Conservation (phyloP, 53 echinoderm and acorn worm species). For the Antedon mediterranea region DNA sequence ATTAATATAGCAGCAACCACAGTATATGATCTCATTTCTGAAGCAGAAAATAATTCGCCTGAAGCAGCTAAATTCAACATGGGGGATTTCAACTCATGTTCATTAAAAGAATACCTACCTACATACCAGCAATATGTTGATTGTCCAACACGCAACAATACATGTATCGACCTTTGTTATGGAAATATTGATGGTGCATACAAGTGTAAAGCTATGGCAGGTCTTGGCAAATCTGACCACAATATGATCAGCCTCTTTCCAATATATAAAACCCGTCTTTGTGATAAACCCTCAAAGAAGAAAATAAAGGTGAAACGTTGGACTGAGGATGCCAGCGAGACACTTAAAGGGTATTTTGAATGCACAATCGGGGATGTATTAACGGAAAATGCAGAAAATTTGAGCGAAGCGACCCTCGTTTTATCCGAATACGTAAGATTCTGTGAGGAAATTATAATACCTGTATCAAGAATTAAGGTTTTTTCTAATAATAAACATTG, state of each 20-base stretch:
- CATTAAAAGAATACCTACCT: not conserved
- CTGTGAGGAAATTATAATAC: conserved; percentile 13
- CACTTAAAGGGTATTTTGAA: conserved; percentile 6
- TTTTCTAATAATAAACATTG: conserved; percentile 1
- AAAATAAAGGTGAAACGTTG: conserved; percentile 4
- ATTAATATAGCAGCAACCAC: not conserved
- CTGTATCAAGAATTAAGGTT: not conserved
- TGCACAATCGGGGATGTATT: conserved; percentile 17
- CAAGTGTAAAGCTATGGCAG: not conserved
- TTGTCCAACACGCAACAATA: not conserved
- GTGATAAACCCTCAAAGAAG: not conserved
- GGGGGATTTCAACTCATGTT: not conserved
- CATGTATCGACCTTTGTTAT: conserved; percentile 16
- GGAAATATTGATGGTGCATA: conserved; percentile 4
- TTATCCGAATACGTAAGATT: conserved; percentile 11
- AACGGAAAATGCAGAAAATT: not conserved
- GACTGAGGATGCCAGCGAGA: conserved; percentile 7
- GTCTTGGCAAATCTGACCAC: conserved; percentile 10
- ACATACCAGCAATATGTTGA: not conserved
- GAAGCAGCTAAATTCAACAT: not conserved
- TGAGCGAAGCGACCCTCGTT: not conserved
- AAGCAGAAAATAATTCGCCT: not conserved
- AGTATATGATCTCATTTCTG: not conserved
- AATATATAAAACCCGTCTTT: not conserved
- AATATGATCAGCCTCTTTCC: conserved; percentile 16